Evolutionary conservation across 2,888 invertebrate genomes (phyloP).

Genomic region (Chalcis sispes): DNA sequence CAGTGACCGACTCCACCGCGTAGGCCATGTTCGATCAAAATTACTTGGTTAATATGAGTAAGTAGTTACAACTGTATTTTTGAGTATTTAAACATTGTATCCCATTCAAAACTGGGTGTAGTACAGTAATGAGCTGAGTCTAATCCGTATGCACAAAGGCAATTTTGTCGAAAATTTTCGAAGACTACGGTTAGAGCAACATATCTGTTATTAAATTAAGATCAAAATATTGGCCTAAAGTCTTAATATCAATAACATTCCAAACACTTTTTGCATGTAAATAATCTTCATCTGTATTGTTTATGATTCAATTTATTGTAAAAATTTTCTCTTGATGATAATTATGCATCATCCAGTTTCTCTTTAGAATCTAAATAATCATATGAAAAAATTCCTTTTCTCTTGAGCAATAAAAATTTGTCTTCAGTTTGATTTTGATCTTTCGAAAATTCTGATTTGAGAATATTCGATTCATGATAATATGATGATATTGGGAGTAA

Average conservation of each 20-base stretch:
- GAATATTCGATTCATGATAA: not conserved
- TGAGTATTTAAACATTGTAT: not conserved
- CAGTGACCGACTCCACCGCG: conserved; percentile 6
- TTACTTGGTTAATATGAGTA: not conserved
- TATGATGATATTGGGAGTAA: conserved; percentile 21
- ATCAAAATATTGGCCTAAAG: not conserved
- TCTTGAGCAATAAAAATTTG: not conserved
- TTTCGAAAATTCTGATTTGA: not conserved
- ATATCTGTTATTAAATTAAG: not conserved
- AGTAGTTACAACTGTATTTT: not conserved
- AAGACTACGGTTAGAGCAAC: not conserved
- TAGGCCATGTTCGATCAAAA: not conserved
- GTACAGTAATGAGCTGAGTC: not conserved
- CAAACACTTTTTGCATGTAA: not conserved
- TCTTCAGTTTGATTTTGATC: not conserved
- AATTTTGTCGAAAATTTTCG: not conserved
- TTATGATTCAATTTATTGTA: not conserved
- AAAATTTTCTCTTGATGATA: not conserved
- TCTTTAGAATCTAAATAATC: not conserved
- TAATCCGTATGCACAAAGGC: not conserved
- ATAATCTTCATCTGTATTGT: not conserved
- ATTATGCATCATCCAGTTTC: not conserved
- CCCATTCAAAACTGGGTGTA: not conserved
- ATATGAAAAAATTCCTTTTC: conserved; percentile 5
- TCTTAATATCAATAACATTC: not conserved